phyloP scores from a whole-genome alignment of 1,140 invertebrate genomes.

The Drosophila bocki region DNA sequence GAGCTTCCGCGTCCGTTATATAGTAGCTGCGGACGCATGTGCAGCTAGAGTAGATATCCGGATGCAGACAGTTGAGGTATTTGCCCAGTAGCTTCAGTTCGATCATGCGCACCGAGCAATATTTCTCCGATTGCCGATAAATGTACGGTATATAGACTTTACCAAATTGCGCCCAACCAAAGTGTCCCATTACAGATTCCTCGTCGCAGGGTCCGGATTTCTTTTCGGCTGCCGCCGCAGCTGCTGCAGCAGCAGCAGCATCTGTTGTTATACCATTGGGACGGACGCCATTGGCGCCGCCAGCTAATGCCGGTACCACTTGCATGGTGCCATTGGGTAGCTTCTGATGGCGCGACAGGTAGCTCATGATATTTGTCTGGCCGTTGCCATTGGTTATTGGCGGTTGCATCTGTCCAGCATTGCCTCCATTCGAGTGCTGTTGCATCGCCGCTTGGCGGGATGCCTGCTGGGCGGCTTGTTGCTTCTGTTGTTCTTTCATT shows the following conservation, averaged over 20 bases:
- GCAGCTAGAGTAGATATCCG: constrained; percentile 93
- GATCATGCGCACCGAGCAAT: constrained; percentile 95
- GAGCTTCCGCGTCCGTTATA: constrained; percentile 95
- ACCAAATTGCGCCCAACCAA: constrained; percentile 95
- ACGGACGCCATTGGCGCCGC: constrained; percentile 43
- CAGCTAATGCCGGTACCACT: constrained; percentile 61
- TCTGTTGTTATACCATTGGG: constrained; percentile 49
- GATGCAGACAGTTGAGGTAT: constrained; percentile 92
- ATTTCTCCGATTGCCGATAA: constrained; percentile 92
- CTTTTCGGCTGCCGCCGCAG: constrained; percentile 20
- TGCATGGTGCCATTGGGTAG: constrained; percentile 80
- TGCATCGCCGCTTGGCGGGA: constrained; percentile 79
- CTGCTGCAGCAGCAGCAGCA: background rate
- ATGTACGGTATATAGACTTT: constrained; percentile 95
- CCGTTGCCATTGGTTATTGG: constrained; percentile 84
- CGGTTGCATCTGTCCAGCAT: constrained; percentile 61
- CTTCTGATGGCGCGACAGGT: constrained; percentile 86
- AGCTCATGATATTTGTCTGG: constrained; percentile 88
- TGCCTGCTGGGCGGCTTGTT: constrained; percentile 76
- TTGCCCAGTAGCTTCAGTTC: constrained; percentile 95
- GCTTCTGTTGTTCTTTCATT: constrained; percentile 92
- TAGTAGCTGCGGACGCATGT: constrained; percentile 97
- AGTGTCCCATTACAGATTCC: constrained; percentile 92
- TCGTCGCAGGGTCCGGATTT: constrained; percentile 87
- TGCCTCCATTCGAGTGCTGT: constrained; percentile 70